phyloP scores from a whole-genome alignment of 2,113 vertebrate species.

The Melanocharis versteri region DNA sequence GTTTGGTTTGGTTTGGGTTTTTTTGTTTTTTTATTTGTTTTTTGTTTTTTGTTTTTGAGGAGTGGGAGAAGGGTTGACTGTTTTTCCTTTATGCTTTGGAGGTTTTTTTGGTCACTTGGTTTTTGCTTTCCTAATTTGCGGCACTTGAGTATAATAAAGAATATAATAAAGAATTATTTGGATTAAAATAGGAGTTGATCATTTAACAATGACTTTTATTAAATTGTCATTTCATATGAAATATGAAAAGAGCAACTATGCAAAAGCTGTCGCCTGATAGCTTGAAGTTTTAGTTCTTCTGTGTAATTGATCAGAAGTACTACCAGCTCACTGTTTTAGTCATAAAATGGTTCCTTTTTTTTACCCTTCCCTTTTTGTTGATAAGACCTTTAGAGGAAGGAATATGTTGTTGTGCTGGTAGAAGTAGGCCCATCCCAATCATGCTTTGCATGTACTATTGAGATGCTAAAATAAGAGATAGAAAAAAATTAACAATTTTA shows the following conservation, averaged over 20 bases:
- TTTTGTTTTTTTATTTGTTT: too few species aligned
- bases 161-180: neutral
- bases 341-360: neutral
- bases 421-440: neutral
- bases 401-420: neutral
- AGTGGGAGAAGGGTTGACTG: neutral
- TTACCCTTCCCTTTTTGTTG: neutral
- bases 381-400: neutral
- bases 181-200: neutral
- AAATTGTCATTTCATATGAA: neutral
- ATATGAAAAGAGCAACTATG: neutral
- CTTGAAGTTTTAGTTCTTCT: neutral
- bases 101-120: accelerated
- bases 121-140: neutral
- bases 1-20: neutral
- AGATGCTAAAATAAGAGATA: neutral
- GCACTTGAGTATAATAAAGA: neutral
- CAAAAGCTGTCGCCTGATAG: neutral
- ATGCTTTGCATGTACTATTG: neutral
- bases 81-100: neutral
- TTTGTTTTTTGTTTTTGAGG: neutral
- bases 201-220: neutral
- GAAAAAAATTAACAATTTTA: neutral
- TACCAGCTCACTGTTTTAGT: neutral
- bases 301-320: neutral